A percentile compares a stretch with the other conserved stretches of the same genome.
Evolutionary conservation across 2,797 vertebrate species (phyloP).

Genomic region (Galaxias olidus): DNA sequence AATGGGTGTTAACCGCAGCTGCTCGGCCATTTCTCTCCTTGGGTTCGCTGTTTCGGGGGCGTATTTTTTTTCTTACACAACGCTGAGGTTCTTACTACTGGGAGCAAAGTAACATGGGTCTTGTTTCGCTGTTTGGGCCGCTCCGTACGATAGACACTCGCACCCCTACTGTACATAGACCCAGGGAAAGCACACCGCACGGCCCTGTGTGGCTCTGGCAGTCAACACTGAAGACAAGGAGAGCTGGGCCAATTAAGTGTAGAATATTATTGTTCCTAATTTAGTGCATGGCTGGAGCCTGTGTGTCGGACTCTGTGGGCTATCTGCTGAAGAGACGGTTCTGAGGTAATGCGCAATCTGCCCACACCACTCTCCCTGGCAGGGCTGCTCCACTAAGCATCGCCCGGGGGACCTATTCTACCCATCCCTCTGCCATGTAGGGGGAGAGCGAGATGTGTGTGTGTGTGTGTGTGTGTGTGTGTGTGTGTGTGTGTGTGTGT

Average conservation of each 20-base stretch:
- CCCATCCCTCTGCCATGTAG: slow-evolving; percentile 46
- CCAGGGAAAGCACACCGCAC: slow-evolving; percentile 63
- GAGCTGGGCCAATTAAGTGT: slow-evolving; percentile 87
- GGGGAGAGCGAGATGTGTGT: slow-evolving; percentile 40
- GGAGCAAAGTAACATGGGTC: slow-evolving; percentile 4
- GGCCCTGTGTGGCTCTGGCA: slow-evolving; percentile 65
- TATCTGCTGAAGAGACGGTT: slow-evolving; percentile 88
- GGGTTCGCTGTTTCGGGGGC: too few species aligned
- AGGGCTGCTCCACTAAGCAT: slow-evolving; percentile 88
- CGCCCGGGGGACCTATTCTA: slow-evolving; percentile 87
- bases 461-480: slow-evolving; percentile 27
- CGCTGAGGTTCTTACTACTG: too few species aligned
- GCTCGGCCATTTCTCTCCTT: too few species aligned
- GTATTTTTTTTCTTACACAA: too few species aligned
- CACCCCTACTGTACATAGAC: slow-evolving; percentile 51
- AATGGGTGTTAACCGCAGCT: too few species aligned
- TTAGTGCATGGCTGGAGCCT: slow-evolving; percentile 98
- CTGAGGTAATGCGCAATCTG: slow-evolving; percentile 95
- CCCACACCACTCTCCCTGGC: slow-evolving; percentile 90
- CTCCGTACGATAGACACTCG: slow-evolving; percentile 47
- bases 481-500: slow-evolving; percentile 16
- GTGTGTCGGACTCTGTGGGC: slow-evolving; percentile 94
- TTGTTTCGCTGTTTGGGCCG: slow-evolving; percentile 30
- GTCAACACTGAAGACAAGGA: slow-evolving; percentile 35
- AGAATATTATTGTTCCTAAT: slow-evolving; percentile 97